Evolutionary conservation across 2,888 invertebrate genomes (phyloP), one percentile per base, ranked within the genome.

Genomic region (Campoplex capitator): DNA sequence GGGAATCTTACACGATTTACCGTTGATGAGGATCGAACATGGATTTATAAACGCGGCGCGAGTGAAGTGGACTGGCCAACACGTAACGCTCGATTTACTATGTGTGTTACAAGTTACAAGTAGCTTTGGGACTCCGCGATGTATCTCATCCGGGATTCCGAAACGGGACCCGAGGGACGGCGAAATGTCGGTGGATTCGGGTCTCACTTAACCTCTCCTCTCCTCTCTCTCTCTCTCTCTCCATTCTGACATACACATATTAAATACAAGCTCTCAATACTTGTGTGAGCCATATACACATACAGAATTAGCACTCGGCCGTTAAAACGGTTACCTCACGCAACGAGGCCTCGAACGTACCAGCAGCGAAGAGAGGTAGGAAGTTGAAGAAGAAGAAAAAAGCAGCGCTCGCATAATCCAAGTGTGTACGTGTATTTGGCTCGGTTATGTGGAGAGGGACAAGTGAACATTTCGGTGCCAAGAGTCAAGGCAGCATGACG

Each of bases 321-420:
- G 87, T 87, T 87, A 81, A 80, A 88, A 88, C 88, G 78, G 88
- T 88, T 88, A 88, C 87, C 85, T 86, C 85, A 88, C 87, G 87
- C 85, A 88, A 88, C 81, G 78, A 85, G 32, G 51, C 45, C 74
- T 28, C 32, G 18, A 35, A 32, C 23, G 68, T 48, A 54, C 18
- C 23, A 23, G 56, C 23, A 23, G 56, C 35, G 48, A 77, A 58
- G 56, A 45, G 67, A 45, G 54, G 48, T 74, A 48, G 70, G 75
- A 80, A 70, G 79, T 51, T 18, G n/a, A 38, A 73, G 23, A 51
- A 58, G 58, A 70, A 68, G 23, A 23, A 80, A 45, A 70, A 48
- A 38, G 16, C 51, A 58, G 70, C 32, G 51, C 84, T 84, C 79
- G 74, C 79, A 79, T 84, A 75, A 79, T 78, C 78, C 45, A 67